phyloP scores from a whole-genome alignment of 2,888 invertebrate species.

The Tanytarsus gracilentus region DNA sequence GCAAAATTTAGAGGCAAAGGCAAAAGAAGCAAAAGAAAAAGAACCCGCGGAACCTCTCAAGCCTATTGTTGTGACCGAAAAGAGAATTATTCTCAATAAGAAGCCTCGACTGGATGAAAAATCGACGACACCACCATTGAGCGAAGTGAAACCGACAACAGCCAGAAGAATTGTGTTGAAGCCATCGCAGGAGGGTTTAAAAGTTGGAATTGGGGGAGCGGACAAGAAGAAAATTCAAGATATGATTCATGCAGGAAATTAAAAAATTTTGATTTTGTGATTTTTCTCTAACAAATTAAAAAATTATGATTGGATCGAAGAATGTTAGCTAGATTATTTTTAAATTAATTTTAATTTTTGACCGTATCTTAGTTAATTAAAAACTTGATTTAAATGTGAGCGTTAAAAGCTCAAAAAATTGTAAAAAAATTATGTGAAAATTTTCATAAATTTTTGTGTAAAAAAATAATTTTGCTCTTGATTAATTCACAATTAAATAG shows the following conservation, averaged over 20 bases:
- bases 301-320: too few relatives aligned
- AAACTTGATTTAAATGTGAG: too few relatives aligned
- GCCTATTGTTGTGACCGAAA: conserved; percentile 25
- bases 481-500: too few relatives aligned
- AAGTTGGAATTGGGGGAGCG: background rate
- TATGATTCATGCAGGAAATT: background rate
- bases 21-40: conserved; percentile 33
- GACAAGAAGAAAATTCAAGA: background rate
- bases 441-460: too few relatives aligned
- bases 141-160: background rate
- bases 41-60: conserved; percentile 6
- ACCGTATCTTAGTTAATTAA: too few relatives aligned
- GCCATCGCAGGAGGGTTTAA: conserved; percentile 6
- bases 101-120: background rate
- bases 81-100: conserved; percentile 20
- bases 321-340: too few relatives aligned
- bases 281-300: too few relatives aligned
- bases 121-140: conserved; percentile 10
- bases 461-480: too few relatives aligned
- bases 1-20: conserved; percentile 42
- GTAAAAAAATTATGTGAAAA: too few relatives aligned
- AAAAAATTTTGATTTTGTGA: too few relatives aligned
- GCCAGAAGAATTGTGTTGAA: conserved; percentile 14
- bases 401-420: too few relatives aligned
- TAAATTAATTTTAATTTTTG: too few relatives aligned